Evolutionary conservation across 2,888 invertebrate genomes (phyloP).

Genomic region (Drosophila merina): DNA sequence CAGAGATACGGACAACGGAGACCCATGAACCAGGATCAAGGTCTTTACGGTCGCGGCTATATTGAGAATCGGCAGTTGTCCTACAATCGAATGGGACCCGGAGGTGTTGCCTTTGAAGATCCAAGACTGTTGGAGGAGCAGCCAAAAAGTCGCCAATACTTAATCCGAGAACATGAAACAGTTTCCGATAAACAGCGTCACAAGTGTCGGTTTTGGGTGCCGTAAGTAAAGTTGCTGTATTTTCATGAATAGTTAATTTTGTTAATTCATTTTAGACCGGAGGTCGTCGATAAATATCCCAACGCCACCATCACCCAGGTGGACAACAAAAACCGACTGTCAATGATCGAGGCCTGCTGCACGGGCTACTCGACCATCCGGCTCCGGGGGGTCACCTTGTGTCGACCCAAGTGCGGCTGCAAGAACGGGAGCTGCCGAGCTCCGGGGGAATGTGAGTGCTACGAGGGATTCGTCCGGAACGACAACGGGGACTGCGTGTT

Average conservation of each 20-base stretch:
- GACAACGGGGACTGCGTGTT: slow-evolving; percentile 82
- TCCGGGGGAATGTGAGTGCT: slow-evolving; percentile 80
- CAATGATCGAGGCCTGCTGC: slow-evolving; percentile 89
- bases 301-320: slow-evolving; percentile 63
- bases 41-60: slow-evolving; percentile 27
- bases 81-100: slow-evolving; percentile 40
- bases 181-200: slow-evolving; percentile 42
- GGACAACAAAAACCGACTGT: slow-evolving; percentile 85
- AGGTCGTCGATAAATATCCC: slow-evolving; percentile 73
- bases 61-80: slow-evolving; percentile 35
- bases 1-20: slow-evolving; percentile 36
- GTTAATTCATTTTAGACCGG: slow-evolving; percentile 53
- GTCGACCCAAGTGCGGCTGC: slow-evolving; percentile 77
- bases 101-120: slow-evolving; percentile 22
- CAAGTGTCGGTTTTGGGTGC: slow-evolving; percentile 80
- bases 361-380: slow-evolving; percentile 85
- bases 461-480: slow-evolving; percentile 79
- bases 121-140: slow-evolving; percentile 7
- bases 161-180: slow-evolving; percentile 49
- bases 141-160: slow-evolving; percentile 43
- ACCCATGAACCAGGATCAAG: slow-evolving; percentile 14
- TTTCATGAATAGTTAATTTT: not conserved
- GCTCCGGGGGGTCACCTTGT: slow-evolving; percentile 60
- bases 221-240: slow-evolving; percentile 69
- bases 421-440: slow-evolving; percentile 78